Evolutionary conservation across 2,888 invertebrate genomes (phyloP), one percentile per base, ranked within the genome.

Genomic region (Epinotia brunnichana): DNA sequence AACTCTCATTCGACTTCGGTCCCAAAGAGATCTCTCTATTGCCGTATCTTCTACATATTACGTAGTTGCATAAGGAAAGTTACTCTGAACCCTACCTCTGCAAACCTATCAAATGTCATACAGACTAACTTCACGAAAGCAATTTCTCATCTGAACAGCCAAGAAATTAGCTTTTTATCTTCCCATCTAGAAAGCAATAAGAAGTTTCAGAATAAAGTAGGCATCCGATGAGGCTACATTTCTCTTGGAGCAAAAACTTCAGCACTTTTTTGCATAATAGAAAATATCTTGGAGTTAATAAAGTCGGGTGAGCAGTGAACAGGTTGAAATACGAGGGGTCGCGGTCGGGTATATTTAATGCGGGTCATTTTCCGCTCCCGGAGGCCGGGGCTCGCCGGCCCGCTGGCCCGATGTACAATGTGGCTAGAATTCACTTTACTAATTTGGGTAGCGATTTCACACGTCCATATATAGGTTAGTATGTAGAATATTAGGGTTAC

Each of bases 301-400:
- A 73, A 59, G 60, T 48, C 21, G 62, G 54, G 71, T 39, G 60
- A 41, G 66, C 67, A 71, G 72, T 61, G 68, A 68, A 67, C 73
- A 73, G 73, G 73, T 73, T 73, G 73, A 73, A 69, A 72, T 72
- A 69, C 73, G 73, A 72, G 73, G 72, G 74, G 74, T 71, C 62
- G 74, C 69, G 70, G 75, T 57, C 66, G 69, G 68, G 74, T 67
- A 70, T 74, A 66, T 74, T 70, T 75, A 75, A 75, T 74, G 74
- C 74, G 69, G 74, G 69, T 71, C 74, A 64, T 69, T 69, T 71
- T 68, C 62, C 68, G 71, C 59, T 48, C 54, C 59, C 51, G 24
- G 17, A 10, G 53, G 19, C 69, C 56, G 21, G 11, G 11, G 51
- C 39, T 24, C 44, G 10, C 21, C 15, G 41, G n/a, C 13, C 21